Conservation (phyloP, 2,888 invertebrate genomes). For the Rhamnusium bicolor region DNA sequence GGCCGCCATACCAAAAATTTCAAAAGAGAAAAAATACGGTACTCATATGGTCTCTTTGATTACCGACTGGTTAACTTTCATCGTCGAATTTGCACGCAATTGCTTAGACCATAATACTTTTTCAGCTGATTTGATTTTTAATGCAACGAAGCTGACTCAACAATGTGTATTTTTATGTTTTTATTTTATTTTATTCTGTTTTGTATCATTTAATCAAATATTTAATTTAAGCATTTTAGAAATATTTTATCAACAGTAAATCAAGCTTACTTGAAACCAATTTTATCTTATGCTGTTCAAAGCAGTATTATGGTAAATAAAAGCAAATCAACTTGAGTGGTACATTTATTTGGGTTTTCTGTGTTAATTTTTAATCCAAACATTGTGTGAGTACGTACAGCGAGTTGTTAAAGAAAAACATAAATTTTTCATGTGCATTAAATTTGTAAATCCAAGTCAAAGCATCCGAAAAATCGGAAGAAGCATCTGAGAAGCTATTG, state of each 20-base stretch:
- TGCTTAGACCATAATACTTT: no score
- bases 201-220: no score
- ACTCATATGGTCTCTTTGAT: no score
- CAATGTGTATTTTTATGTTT: no score
- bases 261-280: no score
- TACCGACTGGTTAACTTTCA: no score
- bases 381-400: background rate
- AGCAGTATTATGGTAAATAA: background rate
- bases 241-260: background rate
- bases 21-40: no score
- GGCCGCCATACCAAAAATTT: no score
- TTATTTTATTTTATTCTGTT: background rate
- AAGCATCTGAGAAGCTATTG: conserved; percentile 61
- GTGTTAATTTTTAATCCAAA: conserved; percentile 27
- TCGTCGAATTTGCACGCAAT: no score
- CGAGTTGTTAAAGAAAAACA: conserved; percentile 37
- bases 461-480: conserved; percentile 61
- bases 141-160: no score
- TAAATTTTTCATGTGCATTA: conserved; percentile 55
- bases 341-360: background rate
- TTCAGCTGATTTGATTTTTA: no score
- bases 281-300: background rate
- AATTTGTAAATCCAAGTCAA: conserved; percentile 53
- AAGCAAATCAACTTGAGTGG: conserved; percentile 30
- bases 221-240: background rate